Evolutionary conservation across 2,888 invertebrate genomes (phyloP), one percentile per base, ranked within the genome.

Genomic region (Phalangium opilio): DNA sequence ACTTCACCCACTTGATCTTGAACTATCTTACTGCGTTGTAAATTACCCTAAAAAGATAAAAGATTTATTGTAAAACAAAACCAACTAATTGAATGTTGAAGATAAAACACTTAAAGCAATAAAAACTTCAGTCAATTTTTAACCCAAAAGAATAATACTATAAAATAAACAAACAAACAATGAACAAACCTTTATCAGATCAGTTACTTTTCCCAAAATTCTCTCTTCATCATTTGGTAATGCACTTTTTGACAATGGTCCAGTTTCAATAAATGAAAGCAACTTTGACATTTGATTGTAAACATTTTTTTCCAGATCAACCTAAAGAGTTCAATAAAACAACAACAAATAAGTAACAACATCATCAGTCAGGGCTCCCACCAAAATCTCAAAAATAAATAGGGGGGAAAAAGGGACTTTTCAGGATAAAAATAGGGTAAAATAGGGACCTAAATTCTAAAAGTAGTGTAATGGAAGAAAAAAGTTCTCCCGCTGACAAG

Each of bases 1-100:
- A 90, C 86, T 64, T 93, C 93, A 52, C 77, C 75, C 67, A 91
- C 80, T 53, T 90, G 89, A 63, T 93, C 91, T 54, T 83, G 81
- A 39, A 91, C 84, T 52, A 91, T 81, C 71, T 83, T 86, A 65
- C 89, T 86, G 45, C 93, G 76, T 69, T 95, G 93, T 66, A 90
- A 81, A 67, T 91, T 91, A 44, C 90, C 91, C 84, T 93, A 72
- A 40, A 74, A 62, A 48, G 33, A 41, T 34, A 15, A 47, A 33
- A 33, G 3, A 42, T 50, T 50, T 36, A 36, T 36, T 27, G n/a
- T n/a, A n/a, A n/a, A n/a, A n/a, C n/a, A n/a, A n/a, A n/a, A n/a
- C n/a, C n/a, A n/a, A n/a, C n/a, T n/a, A n/a, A n/a, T n/a, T n/a
- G n/a, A n/a, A n/a, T n/a, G n/a, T n/a, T n/a, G 20, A 15, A 15